Percentiles rank a stretch among this genome's conserved stretches.
phyloP scores from a whole-genome alignment of 2,797 vertebrate genomes.

The Diplodus sargus region DNA sequence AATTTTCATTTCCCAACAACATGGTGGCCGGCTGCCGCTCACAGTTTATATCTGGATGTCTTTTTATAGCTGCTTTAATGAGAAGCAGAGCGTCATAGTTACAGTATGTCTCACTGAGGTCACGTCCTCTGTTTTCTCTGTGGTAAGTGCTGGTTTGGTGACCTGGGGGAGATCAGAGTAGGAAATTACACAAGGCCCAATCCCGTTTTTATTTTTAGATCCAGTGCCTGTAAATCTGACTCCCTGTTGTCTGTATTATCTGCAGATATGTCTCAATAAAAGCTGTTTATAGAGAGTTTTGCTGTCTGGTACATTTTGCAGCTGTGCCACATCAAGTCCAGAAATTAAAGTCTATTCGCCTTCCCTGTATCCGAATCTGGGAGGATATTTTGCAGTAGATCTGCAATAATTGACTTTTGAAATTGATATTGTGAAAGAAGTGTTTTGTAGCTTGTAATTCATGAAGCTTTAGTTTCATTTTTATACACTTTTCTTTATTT shows the following conservation, averaged over 20 bases:
- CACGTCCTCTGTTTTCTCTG: background rate
- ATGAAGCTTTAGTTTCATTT: background rate
- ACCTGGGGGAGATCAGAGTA: background rate
- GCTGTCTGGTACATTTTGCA: too few relatives aligned
- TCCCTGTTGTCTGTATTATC: background rate
- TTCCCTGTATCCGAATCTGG: background rate
- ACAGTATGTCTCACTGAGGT: background rate
- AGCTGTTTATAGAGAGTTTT: background rate
- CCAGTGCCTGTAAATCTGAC: background rate
- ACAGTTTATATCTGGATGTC: background rate
- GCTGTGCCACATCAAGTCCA: background rate
- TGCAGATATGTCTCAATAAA: background rate
- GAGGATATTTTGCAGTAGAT: background rate
- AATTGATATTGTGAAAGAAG: background rate
- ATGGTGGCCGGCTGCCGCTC: background rate
- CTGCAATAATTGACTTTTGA: background rate
- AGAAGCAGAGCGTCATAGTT: background rate
- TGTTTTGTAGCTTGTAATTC: background rate
- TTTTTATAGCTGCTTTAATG: slow-evolving; percentile 14
- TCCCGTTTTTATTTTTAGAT: background rate
- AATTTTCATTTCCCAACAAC: slow-evolving; percentile 23
- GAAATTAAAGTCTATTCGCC: background rate
- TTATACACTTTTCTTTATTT: background rate
- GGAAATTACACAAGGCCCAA: background rate
- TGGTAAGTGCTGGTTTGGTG: background rate